Conservation (phyloP, 1,140 invertebrate species). For the Drosophila serrata region DNA sequence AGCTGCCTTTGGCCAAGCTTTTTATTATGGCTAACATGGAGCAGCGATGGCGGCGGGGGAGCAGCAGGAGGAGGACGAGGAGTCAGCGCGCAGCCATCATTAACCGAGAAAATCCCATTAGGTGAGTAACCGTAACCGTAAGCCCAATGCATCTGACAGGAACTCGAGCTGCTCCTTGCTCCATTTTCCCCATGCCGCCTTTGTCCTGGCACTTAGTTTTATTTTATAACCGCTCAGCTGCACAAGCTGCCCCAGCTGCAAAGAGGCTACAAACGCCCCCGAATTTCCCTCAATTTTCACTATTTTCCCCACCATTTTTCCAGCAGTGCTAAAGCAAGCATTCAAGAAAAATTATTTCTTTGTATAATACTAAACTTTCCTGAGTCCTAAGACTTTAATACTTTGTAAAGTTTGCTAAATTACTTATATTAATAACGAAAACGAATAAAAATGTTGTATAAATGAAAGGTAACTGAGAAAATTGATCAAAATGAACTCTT, state of each 20-base stretch:
- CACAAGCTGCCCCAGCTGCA: constrained; percentile 32
- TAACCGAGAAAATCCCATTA: constrained; percentile 85
- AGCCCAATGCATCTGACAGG: constrained; percentile 47
- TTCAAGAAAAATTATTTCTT: background rate
- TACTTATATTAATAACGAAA: background rate
- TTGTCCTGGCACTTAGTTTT: constrained; percentile 37
- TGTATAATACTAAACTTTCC: background rate
- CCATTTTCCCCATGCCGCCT: constrained; percentile 5
- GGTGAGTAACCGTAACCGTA: constrained; percentile 74
- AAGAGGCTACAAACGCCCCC: constrained; percentile 8
- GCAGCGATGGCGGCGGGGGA: constrained; percentile 27
- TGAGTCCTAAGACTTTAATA: background rate
- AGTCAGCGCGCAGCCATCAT: constrained; percentile 77
- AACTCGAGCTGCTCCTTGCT: constrained; percentile 9
- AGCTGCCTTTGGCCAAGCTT: constrained; percentile 68
- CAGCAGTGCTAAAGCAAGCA: background rate
- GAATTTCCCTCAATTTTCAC: background rate
- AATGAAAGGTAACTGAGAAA: background rate
- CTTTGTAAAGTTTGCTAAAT: background rate
- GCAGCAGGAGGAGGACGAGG: constrained; percentile 9
- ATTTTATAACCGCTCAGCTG: constrained; percentile 47
- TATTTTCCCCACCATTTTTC: background rate
- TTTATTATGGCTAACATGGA: constrained; percentile 78
- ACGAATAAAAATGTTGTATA: too few species aligned
- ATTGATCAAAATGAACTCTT: background rate